Conservation (phyloP, 2,888 invertebrate genomes). For the Eupeodes latifasciatus region DNA sequence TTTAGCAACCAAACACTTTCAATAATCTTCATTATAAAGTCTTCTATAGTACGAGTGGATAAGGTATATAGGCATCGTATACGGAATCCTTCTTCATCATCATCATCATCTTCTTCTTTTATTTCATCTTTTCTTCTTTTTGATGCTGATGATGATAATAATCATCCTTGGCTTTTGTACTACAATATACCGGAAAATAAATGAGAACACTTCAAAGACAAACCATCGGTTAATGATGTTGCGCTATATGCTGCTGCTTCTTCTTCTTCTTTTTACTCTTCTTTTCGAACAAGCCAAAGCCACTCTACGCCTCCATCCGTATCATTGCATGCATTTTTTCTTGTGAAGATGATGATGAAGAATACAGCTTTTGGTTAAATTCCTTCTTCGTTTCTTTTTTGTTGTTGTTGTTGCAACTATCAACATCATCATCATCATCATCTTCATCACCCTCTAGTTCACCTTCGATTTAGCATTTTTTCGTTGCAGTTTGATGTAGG, state of each 20-base stretch:
- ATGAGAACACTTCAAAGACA: constrained; percentile 70
- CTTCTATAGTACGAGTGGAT: not conserved
- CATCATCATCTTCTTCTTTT: not conserved
- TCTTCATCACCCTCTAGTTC: constrained; percentile 50
- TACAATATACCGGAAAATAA: constrained; percentile 59
- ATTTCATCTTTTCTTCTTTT: not conserved
- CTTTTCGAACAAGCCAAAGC: constrained; percentile 68
- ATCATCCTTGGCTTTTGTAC: constrained; percentile 67
- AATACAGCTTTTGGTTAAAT: constrained; percentile 32
- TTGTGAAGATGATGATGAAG: not conserved
- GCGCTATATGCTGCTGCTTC: constrained; percentile 40
- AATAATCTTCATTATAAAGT: constrained; percentile 13
- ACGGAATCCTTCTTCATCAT: not conserved
- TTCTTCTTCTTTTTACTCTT: constrained; percentile 77
- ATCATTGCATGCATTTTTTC: constrained; percentile 5
- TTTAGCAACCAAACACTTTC: constrained; percentile 3
- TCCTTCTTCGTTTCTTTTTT: constrained; percentile 36
- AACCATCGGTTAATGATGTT: constrained; percentile 70
- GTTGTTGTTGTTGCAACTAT: constrained; percentile 1
- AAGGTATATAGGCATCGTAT: too few species aligned
- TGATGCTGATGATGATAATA: constrained; percentile 31
- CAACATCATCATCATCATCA: constrained; percentile 20
- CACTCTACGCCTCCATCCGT: constrained; percentile 41
- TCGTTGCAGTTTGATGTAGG: constrained; percentile 16
- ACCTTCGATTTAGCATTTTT: constrained; percentile 72